These are phyloP conservation scores for Pyrochroa serraticornis DNA, from an alignment of 2,888 invertebrate genomes.

Conservation along the genomic window DNA sequence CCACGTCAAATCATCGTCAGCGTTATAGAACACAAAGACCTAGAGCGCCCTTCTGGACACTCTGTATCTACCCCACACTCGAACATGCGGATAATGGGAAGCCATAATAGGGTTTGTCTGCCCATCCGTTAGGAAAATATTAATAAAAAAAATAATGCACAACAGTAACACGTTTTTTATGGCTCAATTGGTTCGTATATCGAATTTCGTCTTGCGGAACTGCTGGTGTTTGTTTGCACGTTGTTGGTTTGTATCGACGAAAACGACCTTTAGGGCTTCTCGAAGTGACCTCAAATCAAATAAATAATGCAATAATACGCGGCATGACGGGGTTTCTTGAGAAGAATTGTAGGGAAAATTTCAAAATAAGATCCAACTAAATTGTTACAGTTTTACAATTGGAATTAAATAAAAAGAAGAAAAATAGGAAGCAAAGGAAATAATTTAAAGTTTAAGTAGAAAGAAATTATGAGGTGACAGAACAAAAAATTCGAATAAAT, in stretches of 20 bases:
- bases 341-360: too few relatives aligned
- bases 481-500: too few relatives aligned
- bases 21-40: conserved; percentile 34
- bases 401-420: too few relatives aligned
- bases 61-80: conserved; percentile 29
- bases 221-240: conserved; percentile 7
- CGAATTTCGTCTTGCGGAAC: conserved; percentile 5
- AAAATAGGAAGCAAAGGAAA: too few relatives aligned
- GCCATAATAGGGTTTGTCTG: conserved; percentile 42
- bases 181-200: conserved; percentile 13
- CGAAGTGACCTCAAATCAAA: too few relatives aligned
- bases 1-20: conserved; percentile 43
- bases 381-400: too few relatives aligned
- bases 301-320: too few relatives aligned
- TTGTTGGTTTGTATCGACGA: neutral
- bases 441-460: too few relatives aligned
- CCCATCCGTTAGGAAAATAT: conserved; percentile 43
- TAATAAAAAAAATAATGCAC: conserved; percentile 36
- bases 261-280: too few relatives aligned
- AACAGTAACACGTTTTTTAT: conserved; percentile 26
- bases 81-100: conserved; percentile 41
- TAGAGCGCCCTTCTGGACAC: conserved; percentile 34
- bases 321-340: too few relatives aligned
- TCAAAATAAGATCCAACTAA: too few relatives aligned
- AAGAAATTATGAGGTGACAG: too few relatives aligned